Conservation (phyloP, 2,797 vertebrate genomes). For the Poecilia velifera region DNA sequence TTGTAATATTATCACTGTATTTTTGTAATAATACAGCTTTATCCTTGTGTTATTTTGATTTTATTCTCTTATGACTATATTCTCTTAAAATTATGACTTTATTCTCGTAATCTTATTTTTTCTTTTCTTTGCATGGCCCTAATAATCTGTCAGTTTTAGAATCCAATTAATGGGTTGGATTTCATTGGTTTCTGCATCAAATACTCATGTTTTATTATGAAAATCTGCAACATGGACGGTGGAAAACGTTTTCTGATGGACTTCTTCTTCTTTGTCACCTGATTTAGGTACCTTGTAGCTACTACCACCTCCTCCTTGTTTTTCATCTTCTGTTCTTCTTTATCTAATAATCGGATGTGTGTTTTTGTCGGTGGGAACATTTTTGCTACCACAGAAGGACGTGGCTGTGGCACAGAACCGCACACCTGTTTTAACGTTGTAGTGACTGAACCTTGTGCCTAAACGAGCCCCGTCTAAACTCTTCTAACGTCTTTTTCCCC, state of each 20-base stretch:
- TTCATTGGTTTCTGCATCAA: slow-evolving; percentile 23
- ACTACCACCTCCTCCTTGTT: slow-evolving; percentile 30
- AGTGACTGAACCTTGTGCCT: slow-evolving; percentile 63
- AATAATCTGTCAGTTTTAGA: too few species aligned
- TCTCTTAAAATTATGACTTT: too few species aligned
- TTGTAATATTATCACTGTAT: too few species aligned
- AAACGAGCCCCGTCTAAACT: slow-evolving; percentile 45
- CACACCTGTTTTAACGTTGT: slow-evolving; percentile 53
- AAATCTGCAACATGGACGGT: slow-evolving; percentile 20
- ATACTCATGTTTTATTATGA: slow-evolving; percentile 26
- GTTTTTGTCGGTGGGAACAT: slow-evolving; percentile 2
- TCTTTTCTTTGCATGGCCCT: too few species aligned
- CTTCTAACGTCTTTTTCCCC: slow-evolving; percentile 54
- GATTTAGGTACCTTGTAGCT: slow-evolving; percentile 39
- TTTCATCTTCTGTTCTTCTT: slow-evolving; percentile 40
- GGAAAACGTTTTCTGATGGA: slow-evolving; percentile 17
- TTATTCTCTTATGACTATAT: too few species aligned
- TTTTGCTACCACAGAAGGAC: slow-evolving; percentile 12
- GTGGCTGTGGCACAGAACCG: slow-evolving; percentile 52
- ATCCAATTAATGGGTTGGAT: slow-evolving; percentile 15
- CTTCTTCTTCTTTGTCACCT: slow-evolving; percentile 32
- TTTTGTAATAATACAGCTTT: too few species aligned
- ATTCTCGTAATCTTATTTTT: too few species aligned
- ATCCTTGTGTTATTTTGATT: too few species aligned
- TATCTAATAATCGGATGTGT: slow-evolving; percentile 15